These are phyloP conservation scores for Lapara coniferarum DNA, from an alignment of 2,888 invertebrate genomes.

Conservation along the genomic window DNA sequence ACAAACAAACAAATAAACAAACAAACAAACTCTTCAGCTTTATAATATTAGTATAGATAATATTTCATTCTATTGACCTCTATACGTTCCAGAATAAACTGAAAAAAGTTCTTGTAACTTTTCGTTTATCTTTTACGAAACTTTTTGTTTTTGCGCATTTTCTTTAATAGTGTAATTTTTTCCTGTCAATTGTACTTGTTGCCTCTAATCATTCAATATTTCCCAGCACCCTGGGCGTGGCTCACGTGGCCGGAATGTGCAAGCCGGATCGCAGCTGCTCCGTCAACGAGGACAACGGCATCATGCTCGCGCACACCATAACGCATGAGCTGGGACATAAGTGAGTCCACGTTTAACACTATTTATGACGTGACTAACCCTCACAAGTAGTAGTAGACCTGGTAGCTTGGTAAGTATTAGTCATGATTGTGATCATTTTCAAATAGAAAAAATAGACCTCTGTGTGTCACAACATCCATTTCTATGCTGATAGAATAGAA, in stretches of 20 bases:
- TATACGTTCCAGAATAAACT: too few relatives aligned
- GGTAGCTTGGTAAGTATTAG: too few relatives aligned
- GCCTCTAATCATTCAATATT: constrained; percentile 30
- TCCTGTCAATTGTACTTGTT: not conserved
- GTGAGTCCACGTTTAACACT: constrained; percentile 79
- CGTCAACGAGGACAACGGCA: constrained; percentile 95
- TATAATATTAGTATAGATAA: too few relatives aligned
- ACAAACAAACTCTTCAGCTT: too few relatives aligned
- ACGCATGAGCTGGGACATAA: constrained; percentile 96
- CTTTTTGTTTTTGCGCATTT: not conserved
- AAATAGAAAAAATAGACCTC: too few relatives aligned
- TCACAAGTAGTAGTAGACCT: too few relatives aligned
- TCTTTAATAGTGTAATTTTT: not conserved
- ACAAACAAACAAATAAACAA: too few relatives aligned
- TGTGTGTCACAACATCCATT: too few relatives aligned
- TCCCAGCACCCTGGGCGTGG: constrained; percentile 91
- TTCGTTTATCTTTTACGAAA: too few relatives aligned
- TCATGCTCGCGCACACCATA: constrained; percentile 93
- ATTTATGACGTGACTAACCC: not conserved
- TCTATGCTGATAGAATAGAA: not conserved
- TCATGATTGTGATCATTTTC: too few relatives aligned
- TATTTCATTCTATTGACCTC: not conserved
- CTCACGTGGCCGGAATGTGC: constrained; percentile 95
- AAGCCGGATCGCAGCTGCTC: constrained; percentile 92
- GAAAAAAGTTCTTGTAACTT: too few relatives aligned